Base-by-base conservation (phyloP, 1,140 invertebrate genomes). In the Euura lappo region DNA sequence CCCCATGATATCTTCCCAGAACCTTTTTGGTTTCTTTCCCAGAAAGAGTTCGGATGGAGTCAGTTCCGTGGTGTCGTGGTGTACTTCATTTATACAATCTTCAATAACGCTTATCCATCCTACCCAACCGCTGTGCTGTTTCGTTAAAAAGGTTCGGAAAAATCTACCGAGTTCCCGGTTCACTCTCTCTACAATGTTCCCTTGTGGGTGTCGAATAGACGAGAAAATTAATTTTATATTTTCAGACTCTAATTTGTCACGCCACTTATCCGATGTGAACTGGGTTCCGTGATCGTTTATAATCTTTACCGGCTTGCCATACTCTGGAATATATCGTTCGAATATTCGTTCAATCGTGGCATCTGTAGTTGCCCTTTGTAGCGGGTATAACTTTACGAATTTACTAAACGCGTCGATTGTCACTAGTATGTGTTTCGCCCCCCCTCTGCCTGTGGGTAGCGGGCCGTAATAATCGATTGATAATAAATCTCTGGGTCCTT, bases 121-220 rank as follows among this genome's bases (percentile, higher is more conserved):
- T 4, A 28, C n/a, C 73, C 65, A 74, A 0, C 46, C 42, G 8
- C 46, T 45, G 10, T 74, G 70, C 2, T 70, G 28, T 28, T 28
- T 28, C 1, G 0, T 28, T 28, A 28, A 28, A 28, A 28, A 28
- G 28, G 28, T 28, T 65, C 68, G 65, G 43, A 70, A 70, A 51
- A 70, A 72, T 45, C 71, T 65, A 42, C 13, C 67, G 7, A 72
- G n/a, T 47, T 68, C 45, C 71, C 70, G 2, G 42, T 5, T 44
- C 68, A 68, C 11, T 43, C 65, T 28, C 28, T 28, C 28, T 28
- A 28, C 28, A 28, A 28, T 28, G 1, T 28, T 28, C 28, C 28
- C 28, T 68, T 74, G 69, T 3, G 73, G 67, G 43, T 74, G 73
- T 2, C 73, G 2, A 5, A 74, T 71, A 4, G 73, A 74, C 1